Conservation (phyloP, 2,888 invertebrate genomes). For the Xestia c-nigrum region DNA sequence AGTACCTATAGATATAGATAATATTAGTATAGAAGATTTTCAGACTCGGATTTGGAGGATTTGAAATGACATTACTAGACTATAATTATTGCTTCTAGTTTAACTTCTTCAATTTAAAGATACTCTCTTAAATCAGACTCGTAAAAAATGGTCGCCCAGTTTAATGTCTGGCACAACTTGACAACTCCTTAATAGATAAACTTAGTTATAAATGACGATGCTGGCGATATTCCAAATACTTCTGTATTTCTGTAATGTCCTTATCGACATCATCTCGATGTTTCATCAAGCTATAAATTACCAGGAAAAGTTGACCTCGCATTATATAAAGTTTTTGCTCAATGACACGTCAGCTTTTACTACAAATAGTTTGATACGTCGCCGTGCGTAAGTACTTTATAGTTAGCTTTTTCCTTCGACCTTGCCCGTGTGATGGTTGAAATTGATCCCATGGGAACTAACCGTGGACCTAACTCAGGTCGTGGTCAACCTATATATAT, state of each 20-base stretch:
- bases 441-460: neutral
- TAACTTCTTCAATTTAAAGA: neutral
- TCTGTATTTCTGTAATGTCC: constrained; percentile 9
- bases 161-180: constrained; percentile 13
- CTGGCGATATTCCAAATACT: constrained; percentile 45
- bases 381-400: constrained; percentile 6
- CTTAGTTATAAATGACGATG: constrained; percentile 31
- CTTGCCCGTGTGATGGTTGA: neutral
- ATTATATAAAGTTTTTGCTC: neutral
- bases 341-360: neutral
- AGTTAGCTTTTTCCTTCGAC: neutral
- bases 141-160: neutral
- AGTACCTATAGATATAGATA: too few species aligned
- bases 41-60: neutral
- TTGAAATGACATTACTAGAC: neutral
- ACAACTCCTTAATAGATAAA: constrained; percentile 42
- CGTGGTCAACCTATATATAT: too few species aligned
- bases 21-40: too few species aligned
- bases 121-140: neutral
- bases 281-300: neutral
- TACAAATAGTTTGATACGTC: neutral
- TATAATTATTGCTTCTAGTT: neutral
- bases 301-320: neutral
- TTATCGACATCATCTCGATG: constrained; percentile 14
- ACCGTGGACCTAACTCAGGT: too few species aligned